A percentile compares a stretch with the other conserved stretches of the same genome.
These are phyloP conservation scores for Vulpes ferrilata DNA, from an alignment of 2,113 vertebrate species.

Conservation along the genomic window DNA sequence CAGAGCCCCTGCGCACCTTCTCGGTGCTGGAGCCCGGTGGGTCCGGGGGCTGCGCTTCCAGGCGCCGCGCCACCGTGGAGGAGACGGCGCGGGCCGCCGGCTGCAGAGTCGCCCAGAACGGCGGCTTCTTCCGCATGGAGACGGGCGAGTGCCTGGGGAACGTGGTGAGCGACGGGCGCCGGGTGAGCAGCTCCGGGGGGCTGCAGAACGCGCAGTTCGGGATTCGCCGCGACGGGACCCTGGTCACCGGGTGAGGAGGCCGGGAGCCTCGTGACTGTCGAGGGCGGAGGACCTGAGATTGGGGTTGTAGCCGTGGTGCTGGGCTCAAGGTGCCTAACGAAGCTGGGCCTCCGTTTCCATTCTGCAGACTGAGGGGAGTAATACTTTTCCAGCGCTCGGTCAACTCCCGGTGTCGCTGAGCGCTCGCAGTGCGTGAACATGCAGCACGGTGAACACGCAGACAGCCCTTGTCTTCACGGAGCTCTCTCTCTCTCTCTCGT, in stretches of 20 bases:
- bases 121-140: slow-evolving; percentile 91
- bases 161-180: slow-evolving; percentile 91
- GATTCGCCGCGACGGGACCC: slow-evolving; percentile 93
- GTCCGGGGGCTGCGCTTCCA: slow-evolving; percentile 88
- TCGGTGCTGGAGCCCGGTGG: slow-evolving; percentile 94
- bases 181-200: slow-evolving; percentile 90
- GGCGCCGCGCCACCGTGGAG: slow-evolving; percentile 86
- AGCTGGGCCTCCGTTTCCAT: neutral
- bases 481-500: neutral
- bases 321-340: neutral
- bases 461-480: neutral
- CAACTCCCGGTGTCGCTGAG: accelerated
- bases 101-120: slow-evolving; percentile 95
- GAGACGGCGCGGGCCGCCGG: slow-evolving; percentile 85
- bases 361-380: neutral
- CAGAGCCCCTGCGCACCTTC: slow-evolving; percentile 90
- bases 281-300: neutral
- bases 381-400: neutral
- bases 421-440: neutral
- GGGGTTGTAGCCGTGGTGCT: neutral
- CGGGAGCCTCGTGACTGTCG: neutral
- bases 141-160: slow-evolving; percentile 91
- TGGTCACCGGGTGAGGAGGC: slow-evolving; percentile 95
- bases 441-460: neutral
- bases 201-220: slow-evolving; percentile 97